These are phyloP conservation scores for Eilema sororculum DNA, from an alignment of 2,888 invertebrate genomes.

Conservation along the genomic window DNA sequence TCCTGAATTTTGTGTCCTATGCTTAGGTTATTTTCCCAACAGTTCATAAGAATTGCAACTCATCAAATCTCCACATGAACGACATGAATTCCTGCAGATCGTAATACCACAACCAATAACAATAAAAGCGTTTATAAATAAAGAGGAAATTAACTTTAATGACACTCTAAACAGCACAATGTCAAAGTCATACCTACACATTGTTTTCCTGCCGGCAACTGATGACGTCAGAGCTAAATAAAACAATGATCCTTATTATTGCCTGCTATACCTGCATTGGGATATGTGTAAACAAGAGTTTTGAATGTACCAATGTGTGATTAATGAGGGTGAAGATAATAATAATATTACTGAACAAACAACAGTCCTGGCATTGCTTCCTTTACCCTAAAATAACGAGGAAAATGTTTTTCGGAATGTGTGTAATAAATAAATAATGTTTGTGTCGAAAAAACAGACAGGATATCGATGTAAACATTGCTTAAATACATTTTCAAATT, in stretches of 20 bases:
- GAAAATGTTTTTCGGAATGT: background rate
- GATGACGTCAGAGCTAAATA: constrained; percentile 56
- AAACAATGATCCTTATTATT: constrained; percentile 52
- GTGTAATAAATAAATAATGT: background rate
- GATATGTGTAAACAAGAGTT: constrained; percentile 15
- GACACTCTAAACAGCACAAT: constrained; percentile 61
- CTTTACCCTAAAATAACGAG: background rate
- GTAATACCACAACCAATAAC: constrained; percentile 45
- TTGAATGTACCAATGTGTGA: constrained; percentile 7
- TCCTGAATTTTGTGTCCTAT: constrained; percentile 38
- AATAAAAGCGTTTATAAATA: constrained; percentile 58
- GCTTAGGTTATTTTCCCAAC: constrained; percentile 33
- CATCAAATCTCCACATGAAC: constrained; percentile 26
- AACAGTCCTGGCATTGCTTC: background rate
- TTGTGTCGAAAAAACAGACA: background rate
- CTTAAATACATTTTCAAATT: background rate
- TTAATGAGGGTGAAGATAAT: constrained; percentile 25
- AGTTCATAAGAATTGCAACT: constrained; percentile 29
- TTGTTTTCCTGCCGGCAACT: constrained; percentile 50
- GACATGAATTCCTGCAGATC: constrained; percentile 31
- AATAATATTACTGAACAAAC: background rate
- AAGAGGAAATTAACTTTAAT: constrained; percentile 62
- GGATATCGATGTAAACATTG: background rate
- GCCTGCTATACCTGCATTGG: constrained; percentile 35
- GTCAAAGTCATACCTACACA: constrained; percentile 57